Evolutionary conservation across 64 coral and sea anemone genomes (phyloP), one percentile per base, ranked within the genome.

Genomic region (Pocillopora damicornis): DNA sequence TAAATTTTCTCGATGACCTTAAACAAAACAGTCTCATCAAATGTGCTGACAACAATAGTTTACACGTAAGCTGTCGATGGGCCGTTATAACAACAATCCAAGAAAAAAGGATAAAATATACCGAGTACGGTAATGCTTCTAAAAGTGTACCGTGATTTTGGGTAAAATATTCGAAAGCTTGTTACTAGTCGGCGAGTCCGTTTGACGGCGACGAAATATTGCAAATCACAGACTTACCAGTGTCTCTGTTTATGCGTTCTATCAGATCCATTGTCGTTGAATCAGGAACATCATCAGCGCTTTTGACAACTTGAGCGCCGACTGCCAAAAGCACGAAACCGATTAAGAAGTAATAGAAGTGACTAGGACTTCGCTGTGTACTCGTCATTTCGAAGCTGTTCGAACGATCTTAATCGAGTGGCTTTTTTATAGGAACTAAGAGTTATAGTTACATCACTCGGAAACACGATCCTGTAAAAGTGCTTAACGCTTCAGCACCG

Each of bases 201-300:
- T 25, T 26, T 23, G 20, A 23, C 18, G 67, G 20, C n/a, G 57
- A n/a, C 56, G 34, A 20, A 67, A 12, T 23, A 12, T 57, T 72
- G 16, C 64, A 51, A 58, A 72, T 72, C 0, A 6, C 11, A 58
- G 65, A 85, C 64, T 20, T 5, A 73, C 81, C 81, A 8, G 63
- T 58, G 11, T 72, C 71, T 14, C 14, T 85, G 18, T 85, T 85
- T 5, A 85, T 58, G 12, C 13, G 20, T 25, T 72, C 17, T 42
- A 85, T 85, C 65, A 57, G 37, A 72, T 85, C 81, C 63, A 71
- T 85, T n/a, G 68, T 65, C 63, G 57, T 85, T 45, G 68, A 17
- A 14, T 42, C 81, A 30, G 57, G 4, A 45, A 1, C 61, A 11
- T 82, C 18, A 18, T 85, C 64, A 38, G 36, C 57, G 81, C 64